A percentile compares a stretch with the other conserved stretches of the same genome.
Evolutionary conservation across 2,113 vertebrate species (phyloP).

Genomic region (Antechinus flavipes): DNA sequence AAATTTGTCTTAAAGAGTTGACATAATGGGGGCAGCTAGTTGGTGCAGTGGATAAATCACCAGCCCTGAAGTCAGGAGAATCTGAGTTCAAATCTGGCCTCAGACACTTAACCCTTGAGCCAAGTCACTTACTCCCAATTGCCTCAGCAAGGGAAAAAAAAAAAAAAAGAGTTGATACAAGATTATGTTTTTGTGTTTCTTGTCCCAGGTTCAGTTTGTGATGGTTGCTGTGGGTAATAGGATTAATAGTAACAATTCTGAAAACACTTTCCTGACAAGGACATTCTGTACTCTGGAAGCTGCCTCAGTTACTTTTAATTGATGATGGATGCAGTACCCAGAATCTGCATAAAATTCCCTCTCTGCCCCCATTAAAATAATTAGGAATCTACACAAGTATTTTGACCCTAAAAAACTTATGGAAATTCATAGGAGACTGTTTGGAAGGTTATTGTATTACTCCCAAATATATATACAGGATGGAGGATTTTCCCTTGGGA

Average conservation of each 20-base stretch:
- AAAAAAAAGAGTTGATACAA: background rate
- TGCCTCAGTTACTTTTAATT: background rate
- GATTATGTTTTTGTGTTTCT: background rate
- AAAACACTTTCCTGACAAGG: background rate
- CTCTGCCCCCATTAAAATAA: background rate
- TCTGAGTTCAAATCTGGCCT: too few relatives aligned
- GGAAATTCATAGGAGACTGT: background rate
- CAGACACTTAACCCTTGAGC: too few relatives aligned
- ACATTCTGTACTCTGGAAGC: background rate
- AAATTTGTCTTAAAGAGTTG: background rate
- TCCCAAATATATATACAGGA: background rate
- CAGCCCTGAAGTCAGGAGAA: too few relatives aligned
- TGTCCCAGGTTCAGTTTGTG: background rate
- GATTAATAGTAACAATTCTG: background rate
- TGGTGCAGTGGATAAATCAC: too few relatives aligned
- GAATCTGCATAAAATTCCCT: background rate
- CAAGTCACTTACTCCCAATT: too few relatives aligned
- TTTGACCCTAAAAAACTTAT: background rate
- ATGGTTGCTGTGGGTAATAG: background rate
- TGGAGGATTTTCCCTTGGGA: background rate
- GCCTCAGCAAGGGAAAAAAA: too few relatives aligned
- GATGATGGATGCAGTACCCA: background rate
- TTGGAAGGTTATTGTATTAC: background rate
- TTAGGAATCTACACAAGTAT: background rate
- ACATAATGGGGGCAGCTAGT: background rate